A percentile compares a stretch with the other conserved stretches of the same genome.
phyloP scores from a whole-genome alignment of 2,888 invertebrate species.

The Perdita meconis region DNA sequence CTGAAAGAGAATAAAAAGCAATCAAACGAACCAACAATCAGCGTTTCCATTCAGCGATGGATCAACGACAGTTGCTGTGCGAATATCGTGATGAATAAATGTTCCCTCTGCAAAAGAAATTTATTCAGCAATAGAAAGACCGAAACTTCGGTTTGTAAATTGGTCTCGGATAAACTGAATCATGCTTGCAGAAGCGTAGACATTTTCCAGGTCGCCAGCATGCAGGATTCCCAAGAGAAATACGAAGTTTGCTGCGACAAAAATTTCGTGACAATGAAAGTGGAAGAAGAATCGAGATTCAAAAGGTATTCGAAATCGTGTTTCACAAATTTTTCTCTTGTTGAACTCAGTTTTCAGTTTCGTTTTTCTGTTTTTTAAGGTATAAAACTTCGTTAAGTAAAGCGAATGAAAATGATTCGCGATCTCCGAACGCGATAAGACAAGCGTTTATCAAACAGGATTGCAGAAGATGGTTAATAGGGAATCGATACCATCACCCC shows the following conservation, averaged over 20 bases:
- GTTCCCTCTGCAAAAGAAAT: constrained; percentile 72
- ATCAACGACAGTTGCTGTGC: constrained; percentile 80
- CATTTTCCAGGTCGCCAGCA: constrained; percentile 69
- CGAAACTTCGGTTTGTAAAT: constrained; percentile 67
- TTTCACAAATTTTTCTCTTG: background rate
- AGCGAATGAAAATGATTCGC: constrained; percentile 84
- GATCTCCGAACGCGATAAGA: constrained; percentile 86
- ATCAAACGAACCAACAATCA: constrained; percentile 63
- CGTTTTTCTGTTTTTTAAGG: constrained; percentile 7
- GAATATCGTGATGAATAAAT: constrained; percentile 78
- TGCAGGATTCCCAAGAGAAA: constrained; percentile 53
- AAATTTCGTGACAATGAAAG: constrained; percentile 20
- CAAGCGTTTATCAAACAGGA: constrained; percentile 68
- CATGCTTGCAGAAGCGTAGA: constrained; percentile 76
- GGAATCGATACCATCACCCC: constrained; percentile 78
- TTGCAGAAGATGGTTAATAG: constrained; percentile 78
- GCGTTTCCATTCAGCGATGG: constrained; percentile 75
- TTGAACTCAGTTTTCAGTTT: background rate
- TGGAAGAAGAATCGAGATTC: constrained; percentile 44
- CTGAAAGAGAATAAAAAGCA: constrained; percentile 64
- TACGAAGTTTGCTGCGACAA: constrained; percentile 73
- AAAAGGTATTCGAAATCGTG: constrained; percentile 49
- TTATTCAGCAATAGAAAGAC: constrained; percentile 18
- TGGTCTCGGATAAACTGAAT: constrained; percentile 58
- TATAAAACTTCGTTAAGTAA: constrained; percentile 76